A percentile compares a stretch with the other conserved stretches of the same genome.
phyloP scores from a whole-genome alignment of 2,797 vertebrate species.

The Paramormyrops hopkinsi region DNA sequence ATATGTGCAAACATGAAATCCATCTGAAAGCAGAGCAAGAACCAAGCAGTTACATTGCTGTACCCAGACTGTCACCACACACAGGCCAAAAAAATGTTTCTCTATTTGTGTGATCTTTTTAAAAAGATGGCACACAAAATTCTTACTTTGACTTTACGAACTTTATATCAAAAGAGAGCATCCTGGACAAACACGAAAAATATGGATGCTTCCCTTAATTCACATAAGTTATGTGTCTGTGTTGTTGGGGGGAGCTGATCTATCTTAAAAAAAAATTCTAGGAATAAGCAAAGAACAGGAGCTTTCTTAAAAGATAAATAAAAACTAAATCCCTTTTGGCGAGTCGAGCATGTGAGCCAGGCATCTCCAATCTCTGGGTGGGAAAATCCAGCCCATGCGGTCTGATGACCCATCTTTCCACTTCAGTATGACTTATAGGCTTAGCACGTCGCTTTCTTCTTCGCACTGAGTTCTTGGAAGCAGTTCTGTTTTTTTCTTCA shows the following conservation, averaged over 20 bases:
- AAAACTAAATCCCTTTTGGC: conserved; percentile 2
- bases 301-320: background rate
- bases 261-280: background rate
- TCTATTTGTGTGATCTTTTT: background rate
- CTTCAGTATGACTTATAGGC: conserved; percentile 12
- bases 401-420: conserved; percentile 11
- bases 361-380: background rate
- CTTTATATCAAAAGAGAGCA: background rate
- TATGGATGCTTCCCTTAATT: background rate
- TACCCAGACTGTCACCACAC: background rate
- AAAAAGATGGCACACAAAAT: background rate
- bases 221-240: background rate
- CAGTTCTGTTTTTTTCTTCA: conserved; percentile 15
- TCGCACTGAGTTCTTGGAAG: conserved; percentile 16
- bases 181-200: background rate
- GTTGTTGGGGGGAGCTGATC: background rate
- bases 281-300: background rate
- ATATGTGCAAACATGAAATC: background rate
- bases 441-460: conserved; percentile 15
- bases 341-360: background rate
- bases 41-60: background rate
- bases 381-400: conserved; percentile 1
- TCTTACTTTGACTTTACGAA: background rate
- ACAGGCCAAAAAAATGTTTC: background rate
- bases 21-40: background rate